These are phyloP conservation scores for Noctua fimbriata DNA, from an alignment of 2,888 invertebrate species.

Conservation along the genomic window DNA sequence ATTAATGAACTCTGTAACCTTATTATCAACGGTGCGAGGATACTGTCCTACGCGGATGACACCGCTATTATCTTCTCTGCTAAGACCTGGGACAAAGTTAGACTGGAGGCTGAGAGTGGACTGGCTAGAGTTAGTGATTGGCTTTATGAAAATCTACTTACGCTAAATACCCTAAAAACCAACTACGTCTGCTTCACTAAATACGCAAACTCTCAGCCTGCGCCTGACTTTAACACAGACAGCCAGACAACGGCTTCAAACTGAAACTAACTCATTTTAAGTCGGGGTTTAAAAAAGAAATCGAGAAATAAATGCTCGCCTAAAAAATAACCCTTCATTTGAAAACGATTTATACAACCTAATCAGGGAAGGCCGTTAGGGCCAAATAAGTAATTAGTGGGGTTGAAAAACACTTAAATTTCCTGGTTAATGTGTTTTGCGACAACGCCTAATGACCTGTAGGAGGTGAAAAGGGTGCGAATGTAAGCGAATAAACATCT, in stretches of 20 bases:
- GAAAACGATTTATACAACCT: conserved; percentile 72
- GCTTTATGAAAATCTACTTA: too few species aligned
- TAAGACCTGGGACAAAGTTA: too few species aligned
- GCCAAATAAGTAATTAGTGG: conserved; percentile 81
- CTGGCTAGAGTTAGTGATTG: too few species aligned
- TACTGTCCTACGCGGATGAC: too few species aligned
- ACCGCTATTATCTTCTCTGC: too few species aligned
- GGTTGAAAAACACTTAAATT: conserved; percentile 84
- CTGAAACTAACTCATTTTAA: not conserved
- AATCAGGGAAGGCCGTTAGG: conserved; percentile 76
- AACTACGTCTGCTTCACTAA: too few species aligned
- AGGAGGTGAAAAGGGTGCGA: conserved; percentile 71
- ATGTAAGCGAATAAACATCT: conserved; percentile 75
- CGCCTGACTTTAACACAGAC: too few species aligned
- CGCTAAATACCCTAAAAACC: too few species aligned
- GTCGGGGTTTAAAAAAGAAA: conserved; percentile 33
- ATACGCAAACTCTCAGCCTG: too few species aligned
- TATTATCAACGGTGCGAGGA: too few species aligned
- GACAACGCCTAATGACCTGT: conserved; percentile 77
- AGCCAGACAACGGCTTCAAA: not conserved
- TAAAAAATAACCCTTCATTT: conserved; percentile 65
- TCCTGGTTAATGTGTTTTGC: conserved; percentile 80
- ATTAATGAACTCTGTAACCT: too few species aligned
- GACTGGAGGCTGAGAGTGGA: too few species aligned
- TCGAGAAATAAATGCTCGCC: conserved; percentile 54